Conservation (phyloP, 2,797 vertebrate species). For the Erithacus rubecula region DNA sequence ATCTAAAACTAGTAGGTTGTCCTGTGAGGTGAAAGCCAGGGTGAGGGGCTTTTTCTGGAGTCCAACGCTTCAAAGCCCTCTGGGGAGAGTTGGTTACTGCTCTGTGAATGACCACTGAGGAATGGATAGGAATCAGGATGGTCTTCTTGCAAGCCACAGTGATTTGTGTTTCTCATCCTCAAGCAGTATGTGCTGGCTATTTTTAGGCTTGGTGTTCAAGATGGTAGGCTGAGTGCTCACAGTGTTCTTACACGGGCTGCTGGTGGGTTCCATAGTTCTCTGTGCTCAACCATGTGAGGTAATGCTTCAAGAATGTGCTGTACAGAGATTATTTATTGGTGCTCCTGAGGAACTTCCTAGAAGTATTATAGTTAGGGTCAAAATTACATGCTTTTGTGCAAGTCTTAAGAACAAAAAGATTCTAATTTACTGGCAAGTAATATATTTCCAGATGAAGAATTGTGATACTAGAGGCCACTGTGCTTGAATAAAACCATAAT, state of each 20-base stretch:
- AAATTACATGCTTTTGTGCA: background rate
- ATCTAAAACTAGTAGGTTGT: background rate
- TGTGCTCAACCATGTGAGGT: background rate
- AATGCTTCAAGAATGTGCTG: background rate
- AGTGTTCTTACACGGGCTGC: accelerated
- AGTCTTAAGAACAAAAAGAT: background rate
- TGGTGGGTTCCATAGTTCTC: background rate
- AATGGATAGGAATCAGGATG: accelerated
- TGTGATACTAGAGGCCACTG: background rate
- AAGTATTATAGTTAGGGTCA: background rate
- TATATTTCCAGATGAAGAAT: background rate
- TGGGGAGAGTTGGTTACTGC: background rate
- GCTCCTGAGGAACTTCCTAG: background rate
- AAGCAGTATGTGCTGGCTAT: background rate
- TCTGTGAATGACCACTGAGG: accelerated
- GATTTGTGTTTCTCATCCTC: background rate
- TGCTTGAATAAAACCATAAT: background rate
- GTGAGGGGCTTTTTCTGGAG: background rate
- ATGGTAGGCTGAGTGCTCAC: background rate
- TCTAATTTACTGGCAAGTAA: background rate
- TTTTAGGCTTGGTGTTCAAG: background rate
- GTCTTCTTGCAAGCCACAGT: background rate
- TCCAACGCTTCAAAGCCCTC: background rate
- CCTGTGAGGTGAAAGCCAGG: background rate
- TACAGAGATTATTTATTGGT: background rate